A percentile compares a stretch with the other conserved stretches of the same genome.
phyloP scores from a whole-genome alignment of 2,797 vertebrate species.

The Prunella strophiata region DNA sequence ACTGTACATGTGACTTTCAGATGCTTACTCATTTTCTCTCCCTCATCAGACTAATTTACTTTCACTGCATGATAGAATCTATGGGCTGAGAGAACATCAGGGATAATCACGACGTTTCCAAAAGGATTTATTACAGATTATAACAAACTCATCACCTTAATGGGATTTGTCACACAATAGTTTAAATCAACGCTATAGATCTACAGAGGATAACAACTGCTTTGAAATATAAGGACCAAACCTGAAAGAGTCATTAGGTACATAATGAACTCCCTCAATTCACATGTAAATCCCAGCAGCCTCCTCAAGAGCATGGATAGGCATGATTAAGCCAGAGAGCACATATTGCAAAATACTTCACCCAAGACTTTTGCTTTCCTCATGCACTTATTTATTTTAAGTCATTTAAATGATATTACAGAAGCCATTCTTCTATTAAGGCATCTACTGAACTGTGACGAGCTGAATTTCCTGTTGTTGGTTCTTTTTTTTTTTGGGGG shows the following conservation, averaged over 20 bases:
- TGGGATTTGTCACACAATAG: background rate
- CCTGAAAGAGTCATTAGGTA: background rate
- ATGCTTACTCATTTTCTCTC: background rate
- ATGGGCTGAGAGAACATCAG: background rate
- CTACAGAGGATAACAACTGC: background rate
- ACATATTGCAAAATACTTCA: background rate
- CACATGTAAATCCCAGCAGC: background rate
- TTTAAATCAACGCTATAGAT: background rate
- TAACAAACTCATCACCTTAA: slow-evolving; percentile 1
- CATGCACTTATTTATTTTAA: background rate
- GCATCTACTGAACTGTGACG: background rate
- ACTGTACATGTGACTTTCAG: background rate
- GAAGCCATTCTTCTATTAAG: background rate
- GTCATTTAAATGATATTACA: background rate
- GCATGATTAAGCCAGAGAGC: background rate
- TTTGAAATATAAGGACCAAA: background rate
- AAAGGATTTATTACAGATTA: slow-evolving; percentile 4
- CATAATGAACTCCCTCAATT: background rate
- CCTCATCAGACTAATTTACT: background rate
- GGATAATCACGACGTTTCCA: background rate
- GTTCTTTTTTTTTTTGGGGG: background rate
- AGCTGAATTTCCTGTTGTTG: background rate
- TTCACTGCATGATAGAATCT: background rate
- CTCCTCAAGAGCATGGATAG: background rate
- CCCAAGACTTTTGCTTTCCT: background rate